phyloP scores from a whole-genome alignment of 1,140 invertebrate species.

The Drosophila insularis region DNA sequence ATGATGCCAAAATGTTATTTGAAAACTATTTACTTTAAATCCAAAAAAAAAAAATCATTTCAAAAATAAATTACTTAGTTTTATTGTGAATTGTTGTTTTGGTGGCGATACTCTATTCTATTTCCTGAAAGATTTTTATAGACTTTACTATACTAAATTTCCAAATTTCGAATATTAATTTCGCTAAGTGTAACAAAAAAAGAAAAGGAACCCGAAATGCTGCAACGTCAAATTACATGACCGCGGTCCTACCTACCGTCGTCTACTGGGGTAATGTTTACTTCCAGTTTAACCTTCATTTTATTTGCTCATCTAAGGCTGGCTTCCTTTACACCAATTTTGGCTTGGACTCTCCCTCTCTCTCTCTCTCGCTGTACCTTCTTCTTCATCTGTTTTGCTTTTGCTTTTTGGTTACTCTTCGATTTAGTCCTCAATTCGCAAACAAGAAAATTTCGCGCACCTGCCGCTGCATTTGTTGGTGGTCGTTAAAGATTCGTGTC shows the following conservation, averaged over 20 bases:
- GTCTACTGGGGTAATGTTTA: conserved; percentile 42
- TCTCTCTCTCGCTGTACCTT: neutral
- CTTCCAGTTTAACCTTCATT: conserved; percentile 57
- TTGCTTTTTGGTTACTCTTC: conserved; percentile 26
- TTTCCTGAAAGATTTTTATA: no score
- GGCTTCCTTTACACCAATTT: conserved; percentile 14
- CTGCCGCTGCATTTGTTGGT: conserved; percentile 49
- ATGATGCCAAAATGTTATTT: neutral
- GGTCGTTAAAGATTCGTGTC: neutral
- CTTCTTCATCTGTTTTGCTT: neutral
- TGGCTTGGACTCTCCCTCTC: neutral
- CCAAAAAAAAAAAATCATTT: no score
- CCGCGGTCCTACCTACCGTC: conserved; percentile 19
- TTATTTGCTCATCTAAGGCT: conserved; percentile 46
- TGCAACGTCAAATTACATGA: conserved; percentile 64
- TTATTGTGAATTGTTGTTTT: no score
- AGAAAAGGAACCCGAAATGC: conserved; percentile 21
- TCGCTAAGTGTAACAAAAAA: neutral
- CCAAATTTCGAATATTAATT: neutral
- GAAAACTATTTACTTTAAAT: no score
- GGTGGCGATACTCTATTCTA: no score
- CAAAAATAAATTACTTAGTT: no score
- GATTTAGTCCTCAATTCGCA: conserved; percentile 54
- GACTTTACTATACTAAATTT: neutral
- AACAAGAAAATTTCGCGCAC: conserved; percentile 68